A percentile compares a stretch with the other conserved stretches of the same genome.
Evolutionary conservation across 2,113 vertebrate species (phyloP).

Genomic region (Chaenogobius annularis): DNA sequence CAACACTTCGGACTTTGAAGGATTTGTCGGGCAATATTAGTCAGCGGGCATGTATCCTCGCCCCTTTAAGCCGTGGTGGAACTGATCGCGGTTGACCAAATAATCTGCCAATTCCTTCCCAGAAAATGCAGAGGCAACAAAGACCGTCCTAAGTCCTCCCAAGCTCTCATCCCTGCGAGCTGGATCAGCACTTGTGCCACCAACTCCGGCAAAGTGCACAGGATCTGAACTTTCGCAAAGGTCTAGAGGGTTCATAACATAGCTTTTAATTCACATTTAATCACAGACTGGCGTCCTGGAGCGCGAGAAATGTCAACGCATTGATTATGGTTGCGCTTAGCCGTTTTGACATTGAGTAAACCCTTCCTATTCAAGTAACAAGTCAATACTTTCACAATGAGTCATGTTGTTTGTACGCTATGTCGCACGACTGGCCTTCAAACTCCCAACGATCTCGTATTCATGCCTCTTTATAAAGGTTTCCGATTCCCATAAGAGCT

Average conservation of each 20-base stretch:
- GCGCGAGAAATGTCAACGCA: conserved; percentile 40
- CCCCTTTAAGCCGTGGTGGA: conserved; percentile 73
- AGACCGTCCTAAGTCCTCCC: conserved; percentile 69
- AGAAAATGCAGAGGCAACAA: conserved; percentile 74
- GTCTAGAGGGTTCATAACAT: conserved; percentile 61
- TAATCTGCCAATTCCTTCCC: conserved; percentile 79
- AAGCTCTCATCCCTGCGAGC: conserved; percentile 72
- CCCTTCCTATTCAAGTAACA: conserved; percentile 51
- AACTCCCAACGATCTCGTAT: conserved; percentile 46
- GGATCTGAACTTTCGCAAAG: conserved; percentile 68
- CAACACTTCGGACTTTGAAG: conserved; percentile 75
- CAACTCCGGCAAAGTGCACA: conserved; percentile 63
- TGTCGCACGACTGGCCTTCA: conserved; percentile 45
- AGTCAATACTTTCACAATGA: conserved; percentile 24
- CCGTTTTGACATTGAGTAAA: conserved; percentile 37
- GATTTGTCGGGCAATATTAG: conserved; percentile 72
- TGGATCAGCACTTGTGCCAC: conserved; percentile 77
- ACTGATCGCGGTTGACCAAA: conserved; percentile 80
- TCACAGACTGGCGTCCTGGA: conserved; percentile 52
- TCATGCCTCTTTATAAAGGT: conserved; percentile 62
- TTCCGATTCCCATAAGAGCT: conserved; percentile 47
- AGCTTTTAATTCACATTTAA: conserved; percentile 67
- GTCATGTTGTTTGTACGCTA: conserved; percentile 19
- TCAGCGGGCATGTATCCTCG: conserved; percentile 67
- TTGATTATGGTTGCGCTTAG: conserved; percentile 36